A percentile compares a stretch with the other conserved stretches of the same genome.
Evolutionary conservation across 2,113 vertebrate species (phyloP).

Genomic region (Nothoprocta perdicaria): DNA sequence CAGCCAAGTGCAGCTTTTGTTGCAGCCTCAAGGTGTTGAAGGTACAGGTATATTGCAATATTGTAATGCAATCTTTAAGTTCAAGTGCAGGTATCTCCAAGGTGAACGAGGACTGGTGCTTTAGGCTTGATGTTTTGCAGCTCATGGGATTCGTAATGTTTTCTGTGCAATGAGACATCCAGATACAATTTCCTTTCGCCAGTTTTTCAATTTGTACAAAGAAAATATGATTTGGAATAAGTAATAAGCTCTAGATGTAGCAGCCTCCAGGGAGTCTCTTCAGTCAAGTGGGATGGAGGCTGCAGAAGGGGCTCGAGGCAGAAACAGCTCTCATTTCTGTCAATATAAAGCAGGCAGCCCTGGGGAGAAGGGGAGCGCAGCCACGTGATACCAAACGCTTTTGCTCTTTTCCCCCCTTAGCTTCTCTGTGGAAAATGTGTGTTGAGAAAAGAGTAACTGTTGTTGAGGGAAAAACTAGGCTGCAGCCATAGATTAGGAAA

Average conservation of each 20-base stretch:
- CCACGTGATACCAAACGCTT: neutral
- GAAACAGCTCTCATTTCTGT: neutral
- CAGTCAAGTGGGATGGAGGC: neutral
- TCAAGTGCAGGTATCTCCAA: neutral
- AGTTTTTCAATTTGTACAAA: neutral
- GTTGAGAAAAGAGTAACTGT: neutral
- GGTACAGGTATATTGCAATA: neutral
- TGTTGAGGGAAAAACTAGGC: neutral
- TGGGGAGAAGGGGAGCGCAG: neutral
- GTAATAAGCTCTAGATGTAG: neutral
- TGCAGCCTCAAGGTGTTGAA: neutral
- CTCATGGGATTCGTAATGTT: neutral
- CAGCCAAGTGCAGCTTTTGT: neutral
- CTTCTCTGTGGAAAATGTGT: neutral
- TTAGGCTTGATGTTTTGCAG: neutral
- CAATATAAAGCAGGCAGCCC: fast-evolving
- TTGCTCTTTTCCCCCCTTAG: neutral
- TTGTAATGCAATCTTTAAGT: neutral
- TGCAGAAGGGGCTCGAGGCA: neutral
- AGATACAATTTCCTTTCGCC: neutral
- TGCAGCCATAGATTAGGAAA: neutral
- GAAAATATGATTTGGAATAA: neutral
- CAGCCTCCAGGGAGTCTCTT: neutral
- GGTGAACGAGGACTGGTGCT: neutral
- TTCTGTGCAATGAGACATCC: neutral